Percentiles rank a stretch among this genome's conserved stretches.
phyloP scores from a whole-genome alignment of 2,797 vertebrate species.

The Mycteria americana region DNA sequence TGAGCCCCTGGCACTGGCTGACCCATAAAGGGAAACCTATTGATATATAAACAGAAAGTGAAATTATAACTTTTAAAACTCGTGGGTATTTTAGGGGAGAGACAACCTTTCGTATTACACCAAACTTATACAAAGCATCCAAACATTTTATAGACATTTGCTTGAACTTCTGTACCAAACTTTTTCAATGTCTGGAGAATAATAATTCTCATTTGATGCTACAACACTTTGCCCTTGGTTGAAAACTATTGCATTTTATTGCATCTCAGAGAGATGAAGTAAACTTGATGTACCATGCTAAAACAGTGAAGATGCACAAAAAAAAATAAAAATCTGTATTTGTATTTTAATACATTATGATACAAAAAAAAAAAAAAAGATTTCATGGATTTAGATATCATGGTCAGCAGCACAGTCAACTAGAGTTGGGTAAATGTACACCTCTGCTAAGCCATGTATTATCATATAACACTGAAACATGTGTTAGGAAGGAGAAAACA shows the following conservation, averaged over 20 bases:
- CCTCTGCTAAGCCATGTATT: background rate
- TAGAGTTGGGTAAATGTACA: background rate
- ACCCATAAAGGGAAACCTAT: conserved; percentile 86
- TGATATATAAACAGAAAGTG: background rate
- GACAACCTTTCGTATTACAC: background rate
- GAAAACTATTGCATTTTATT: background rate
- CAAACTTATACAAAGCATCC: background rate
- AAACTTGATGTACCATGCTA: background rate
- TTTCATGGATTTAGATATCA: background rate
- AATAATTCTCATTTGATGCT: background rate
- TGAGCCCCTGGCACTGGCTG: conserved; percentile 75
- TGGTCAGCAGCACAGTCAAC: background rate
- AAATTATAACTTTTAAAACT: background rate
- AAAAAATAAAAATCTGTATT: background rate
- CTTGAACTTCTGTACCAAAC: background rate
- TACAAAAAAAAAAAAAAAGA: background rate
- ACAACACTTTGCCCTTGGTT: background rate
- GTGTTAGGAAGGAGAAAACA: background rate
- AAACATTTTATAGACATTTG: background rate
- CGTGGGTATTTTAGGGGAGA: background rate
- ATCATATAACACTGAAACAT: background rate
- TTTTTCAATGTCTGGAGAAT: background rate
- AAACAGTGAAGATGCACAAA: background rate
- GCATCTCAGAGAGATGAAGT: background rate
- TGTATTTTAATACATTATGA: background rate